Evolutionary conservation across 2,113 vertebrate genomes (phyloP).

Genomic region (Pseudolaguvia tuberculata): DNA sequence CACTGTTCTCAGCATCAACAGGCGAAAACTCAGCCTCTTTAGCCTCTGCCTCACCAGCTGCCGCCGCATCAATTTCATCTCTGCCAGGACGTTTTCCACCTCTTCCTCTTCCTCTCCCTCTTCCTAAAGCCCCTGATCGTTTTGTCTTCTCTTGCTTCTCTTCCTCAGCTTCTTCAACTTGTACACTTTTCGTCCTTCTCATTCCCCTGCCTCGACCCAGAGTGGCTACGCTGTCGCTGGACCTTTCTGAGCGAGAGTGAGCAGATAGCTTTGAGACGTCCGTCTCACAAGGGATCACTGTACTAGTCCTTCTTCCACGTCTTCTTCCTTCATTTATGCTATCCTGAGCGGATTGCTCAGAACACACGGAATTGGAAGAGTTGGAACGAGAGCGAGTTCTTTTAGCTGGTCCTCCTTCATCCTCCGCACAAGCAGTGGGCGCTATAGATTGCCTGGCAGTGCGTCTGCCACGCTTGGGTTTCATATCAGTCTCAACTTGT

Average conservation of each 20-base stretch:
- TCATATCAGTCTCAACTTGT: slow-evolving; percentile 6
- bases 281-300: neutral
- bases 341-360: slow-evolving; percentile 50
- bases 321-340: slow-evolving; percentile 42
- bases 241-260: slow-evolving; percentile 63
- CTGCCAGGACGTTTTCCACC: slow-evolving; percentile 7
- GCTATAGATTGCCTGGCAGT: slow-evolving; percentile 39
- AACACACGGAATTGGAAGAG: slow-evolving; percentile 52
- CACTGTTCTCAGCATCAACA: neutral
- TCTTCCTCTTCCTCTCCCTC: slow-evolving; percentile 15
- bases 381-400: slow-evolving; percentile 44
- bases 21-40: slow-evolving; percentile 1
- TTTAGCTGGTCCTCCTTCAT: slow-evolving; percentile 10
- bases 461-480: slow-evolving; percentile 33
- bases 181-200: slow-evolving; percentile 45
- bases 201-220: slow-evolving; percentile 44
- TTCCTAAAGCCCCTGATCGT: neutral
- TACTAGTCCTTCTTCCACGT: slow-evolving; percentile 5
- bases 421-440: slow-evolving; percentile 9
- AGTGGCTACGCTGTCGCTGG: slow-evolving; percentile 37
- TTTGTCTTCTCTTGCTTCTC: neutral
- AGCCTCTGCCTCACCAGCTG: slow-evolving; percentile 15
- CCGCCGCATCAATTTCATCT: neutral
- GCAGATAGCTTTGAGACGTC: slow-evolving; percentile 34
- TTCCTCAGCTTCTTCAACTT: slow-evolving; percentile 3